A percentile compares a stretch with the other conserved stretches of the same genome.
These are phyloP conservation scores for Etheostoma cragini DNA, from an alignment of 2,113 vertebrate genomes.

Conservation along the genomic window DNA sequence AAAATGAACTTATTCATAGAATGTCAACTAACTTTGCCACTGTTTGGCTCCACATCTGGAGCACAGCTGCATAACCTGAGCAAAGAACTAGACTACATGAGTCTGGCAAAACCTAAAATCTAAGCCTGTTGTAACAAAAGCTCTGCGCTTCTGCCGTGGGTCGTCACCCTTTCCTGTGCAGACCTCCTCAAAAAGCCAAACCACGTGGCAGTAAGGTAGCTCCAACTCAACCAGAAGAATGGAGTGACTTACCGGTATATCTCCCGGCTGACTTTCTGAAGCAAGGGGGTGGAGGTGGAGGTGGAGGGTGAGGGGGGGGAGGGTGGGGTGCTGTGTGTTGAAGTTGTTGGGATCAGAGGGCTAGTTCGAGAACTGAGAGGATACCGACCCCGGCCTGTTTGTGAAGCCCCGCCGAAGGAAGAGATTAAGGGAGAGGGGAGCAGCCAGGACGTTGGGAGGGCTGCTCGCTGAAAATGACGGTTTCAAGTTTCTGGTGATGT, in stretches of 20 bases:
- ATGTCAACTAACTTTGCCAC: not conserved
- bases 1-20: not conserved
- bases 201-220: constrained; percentile 51
- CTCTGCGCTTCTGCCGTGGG: constrained; percentile 1
- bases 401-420: constrained; percentile 50
- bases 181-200: constrained; percentile 27
- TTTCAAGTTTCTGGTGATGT: constrained; percentile 84
- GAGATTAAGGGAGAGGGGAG: constrained; percentile 57
- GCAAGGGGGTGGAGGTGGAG: not conserved
- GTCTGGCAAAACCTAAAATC: not conserved
- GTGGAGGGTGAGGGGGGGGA: not conserved
- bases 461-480: constrained; percentile 61
- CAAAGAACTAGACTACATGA: not conserved
- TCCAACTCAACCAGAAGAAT: constrained; percentile 27
- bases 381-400: constrained; percentile 30
- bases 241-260: constrained; percentile 52
- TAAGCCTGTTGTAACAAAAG: not conserved
- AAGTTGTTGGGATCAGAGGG: constrained; percentile 32
- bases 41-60: not conserved
- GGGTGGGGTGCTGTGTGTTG: not conserved
- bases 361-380: constrained; percentile 18
- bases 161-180: constrained; percentile 44
- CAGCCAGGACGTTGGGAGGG: constrained; percentile 63
- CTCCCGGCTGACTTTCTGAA: constrained; percentile 28
- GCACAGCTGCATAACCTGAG: not conserved